Evolutionary conservation across 2,797 vertebrate species (phyloP), one percentile per base, ranked within the genome.

Genomic region (Fistularia commersonii): DNA sequence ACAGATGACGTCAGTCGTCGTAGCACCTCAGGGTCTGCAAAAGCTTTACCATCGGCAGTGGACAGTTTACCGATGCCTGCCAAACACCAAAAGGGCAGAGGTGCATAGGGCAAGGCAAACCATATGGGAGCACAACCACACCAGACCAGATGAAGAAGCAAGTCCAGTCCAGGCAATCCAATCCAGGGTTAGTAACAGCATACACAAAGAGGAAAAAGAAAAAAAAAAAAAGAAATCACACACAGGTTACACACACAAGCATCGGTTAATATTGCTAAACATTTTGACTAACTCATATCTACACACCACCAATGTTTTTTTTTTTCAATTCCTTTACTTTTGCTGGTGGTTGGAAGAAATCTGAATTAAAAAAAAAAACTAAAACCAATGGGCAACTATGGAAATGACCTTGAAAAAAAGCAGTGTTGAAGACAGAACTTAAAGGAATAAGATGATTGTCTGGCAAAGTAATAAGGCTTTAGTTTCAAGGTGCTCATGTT

Each of bases 1-100:
- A 99, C 97, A 6, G 97, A 99, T 35, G 97, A 98, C 1, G 97
- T 99, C 89, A 99, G 85, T 74, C 96, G 93, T 45, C 96, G 93
- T 67, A 99, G 94, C 61, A 99, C 97, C 82, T 99, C 97, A 0
- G 97, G 97, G 92, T 99, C 97, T 94, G 97, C 96, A 93, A 99
- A 99, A 92, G 97, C 96, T 98, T 98, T 99, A 90, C 97, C 97
- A 93, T 99, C 97, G 84, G 96, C 94, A 92, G 96, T 99, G 90
- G 97, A 99, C 85, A 98, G 93, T 93, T 99, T 98, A 95, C 96
- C 97, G 90, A 99, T 98, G 90, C 97, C 96, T 99, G 91, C 87
- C 85, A 78, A 87, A 79, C 83, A 90, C 84, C 88, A 79, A 81
- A 76, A 85, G 44, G 82, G 87, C 81, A 89, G 82, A 85, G 83